Evolutionary conservation across 2,797 vertebrate species (phyloP).

Genomic region (Gastrophryne carolinensis): DNA sequence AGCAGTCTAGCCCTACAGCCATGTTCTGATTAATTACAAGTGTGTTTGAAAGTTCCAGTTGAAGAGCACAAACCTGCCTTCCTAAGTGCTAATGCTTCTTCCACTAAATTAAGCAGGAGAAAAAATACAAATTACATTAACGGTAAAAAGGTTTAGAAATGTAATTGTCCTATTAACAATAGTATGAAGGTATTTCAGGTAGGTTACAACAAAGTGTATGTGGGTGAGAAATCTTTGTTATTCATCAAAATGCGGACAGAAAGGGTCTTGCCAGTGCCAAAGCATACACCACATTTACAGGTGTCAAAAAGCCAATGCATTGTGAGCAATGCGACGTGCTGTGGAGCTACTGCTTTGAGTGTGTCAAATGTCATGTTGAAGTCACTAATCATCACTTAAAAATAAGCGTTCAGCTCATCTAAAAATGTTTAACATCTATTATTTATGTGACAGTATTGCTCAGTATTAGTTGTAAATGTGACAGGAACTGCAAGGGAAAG

Average conservation of each 20-base stretch:
- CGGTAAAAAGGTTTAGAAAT: conserved; percentile 27
- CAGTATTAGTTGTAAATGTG: conserved; percentile 45
- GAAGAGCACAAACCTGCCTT: conserved; percentile 4
- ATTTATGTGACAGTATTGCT: conserved; percentile 48
- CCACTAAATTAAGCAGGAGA: conserved; percentile 26
- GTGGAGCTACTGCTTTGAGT: conserved; percentile 38
- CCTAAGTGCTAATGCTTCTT: conserved; percentile 18
- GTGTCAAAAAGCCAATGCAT: conserved; percentile 44
- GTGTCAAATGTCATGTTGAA: conserved; percentile 52
- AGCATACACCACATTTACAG: conserved; percentile 37
- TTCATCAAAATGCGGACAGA: conserved; percentile 38
- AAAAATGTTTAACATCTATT: conserved; percentile 50
- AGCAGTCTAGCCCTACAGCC: background rate
- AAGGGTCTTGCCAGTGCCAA: conserved; percentile 37
- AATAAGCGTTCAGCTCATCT: conserved; percentile 47
- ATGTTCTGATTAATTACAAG: background rate
- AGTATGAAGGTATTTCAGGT: conserved; percentile 36
- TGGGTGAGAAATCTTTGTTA: conserved; percentile 47
- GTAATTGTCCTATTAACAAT: conserved; percentile 32
- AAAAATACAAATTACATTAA: conserved; percentile 13
- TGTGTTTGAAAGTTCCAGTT: background rate
- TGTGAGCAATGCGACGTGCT: conserved; percentile 29
- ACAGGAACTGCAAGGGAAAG: conserved; percentile 43
- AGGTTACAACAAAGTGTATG: conserved; percentile 40
- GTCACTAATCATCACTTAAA: conserved; percentile 53